Evolutionary conservation across 2,797 vertebrate species (phyloP).

Genomic region (Anguilla anguilla): DNA sequence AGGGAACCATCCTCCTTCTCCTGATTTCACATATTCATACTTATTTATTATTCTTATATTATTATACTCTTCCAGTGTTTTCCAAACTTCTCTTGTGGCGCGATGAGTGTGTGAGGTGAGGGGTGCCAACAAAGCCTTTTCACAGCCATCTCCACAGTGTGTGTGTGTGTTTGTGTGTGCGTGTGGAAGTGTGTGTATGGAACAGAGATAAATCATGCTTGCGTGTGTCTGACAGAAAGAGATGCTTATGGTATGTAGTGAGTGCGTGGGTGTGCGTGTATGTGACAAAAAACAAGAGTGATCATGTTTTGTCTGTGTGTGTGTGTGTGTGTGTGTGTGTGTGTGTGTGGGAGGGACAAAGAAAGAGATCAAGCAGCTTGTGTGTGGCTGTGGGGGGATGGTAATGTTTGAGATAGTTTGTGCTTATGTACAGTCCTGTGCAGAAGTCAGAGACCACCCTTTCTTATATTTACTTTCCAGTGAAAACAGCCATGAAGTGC

Average conservation of each 20-base stretch:
- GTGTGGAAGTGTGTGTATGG: slow-evolving; percentile 47
- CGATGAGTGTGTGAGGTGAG: slow-evolving; percentile 58
- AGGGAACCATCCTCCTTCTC: slow-evolving; percentile 72
- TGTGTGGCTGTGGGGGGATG: neutral
- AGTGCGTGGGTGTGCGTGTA: neutral
- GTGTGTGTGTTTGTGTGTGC: slow-evolving; percentile 39
- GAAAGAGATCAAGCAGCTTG: neutral
- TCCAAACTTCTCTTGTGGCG: slow-evolving; percentile 62
- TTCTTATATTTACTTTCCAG: no score
- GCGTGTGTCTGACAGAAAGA: neutral
- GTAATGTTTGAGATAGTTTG: neutral
- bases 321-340: no score
- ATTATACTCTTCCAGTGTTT: slow-evolving; percentile 95
- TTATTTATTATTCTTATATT: slow-evolving; percentile 47
- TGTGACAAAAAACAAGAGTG: neutral
- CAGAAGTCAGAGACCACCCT: no score
- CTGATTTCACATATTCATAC: slow-evolving; percentile 90
- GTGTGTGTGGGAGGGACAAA: neutral
- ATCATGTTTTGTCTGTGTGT: neutral
- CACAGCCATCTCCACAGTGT: slow-evolving; percentile 19
- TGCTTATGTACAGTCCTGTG: no score
- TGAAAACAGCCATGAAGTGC: no score
- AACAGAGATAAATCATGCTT: slow-evolving; percentile 21
- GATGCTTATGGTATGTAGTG: neutral
- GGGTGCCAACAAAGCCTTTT: slow-evolving; percentile 61